Conservation (phyloP, 2,888 invertebrate genomes). For the Ephialtes manifestator region DNA sequence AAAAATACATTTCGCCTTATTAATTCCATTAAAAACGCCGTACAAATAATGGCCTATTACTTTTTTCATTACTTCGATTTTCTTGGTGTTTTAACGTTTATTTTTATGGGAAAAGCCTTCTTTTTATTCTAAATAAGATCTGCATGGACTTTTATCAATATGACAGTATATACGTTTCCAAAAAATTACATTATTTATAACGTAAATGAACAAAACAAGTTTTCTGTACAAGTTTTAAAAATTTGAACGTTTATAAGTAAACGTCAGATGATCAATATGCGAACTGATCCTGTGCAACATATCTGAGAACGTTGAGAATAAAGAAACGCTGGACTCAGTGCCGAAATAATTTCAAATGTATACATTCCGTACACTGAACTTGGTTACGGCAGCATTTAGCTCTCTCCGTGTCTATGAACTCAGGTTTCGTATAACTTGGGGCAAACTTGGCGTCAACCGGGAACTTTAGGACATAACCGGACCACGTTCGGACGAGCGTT, state of each 20-base stretch:
- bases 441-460: constrained; percentile 11
- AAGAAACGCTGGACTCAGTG: background rate
- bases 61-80: no score
- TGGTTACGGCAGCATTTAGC: constrained; percentile 15
- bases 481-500: constrained; percentile 42
- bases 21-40: no score
- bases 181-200: background rate
- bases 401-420: constrained; percentile 24
- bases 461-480: constrained; percentile 53
- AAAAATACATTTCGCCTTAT: no score
- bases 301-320: background rate
- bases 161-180: background rate
- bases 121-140: background rate
- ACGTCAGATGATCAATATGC: background rate
- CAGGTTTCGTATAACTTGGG: constrained; percentile 15
- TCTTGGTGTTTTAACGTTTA: no score
- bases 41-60: background rate
- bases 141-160: background rate
- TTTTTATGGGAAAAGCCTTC: background rate
- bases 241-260: background rate
- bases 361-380: constrained; percentile 16
- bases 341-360: constrained; percentile 27
- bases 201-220: no score
- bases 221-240: background rate
- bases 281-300: background rate